Evolutionary conservation across 2,888 invertebrate species (phyloP).

Genomic region (Linnaemya tessellans): DNA sequence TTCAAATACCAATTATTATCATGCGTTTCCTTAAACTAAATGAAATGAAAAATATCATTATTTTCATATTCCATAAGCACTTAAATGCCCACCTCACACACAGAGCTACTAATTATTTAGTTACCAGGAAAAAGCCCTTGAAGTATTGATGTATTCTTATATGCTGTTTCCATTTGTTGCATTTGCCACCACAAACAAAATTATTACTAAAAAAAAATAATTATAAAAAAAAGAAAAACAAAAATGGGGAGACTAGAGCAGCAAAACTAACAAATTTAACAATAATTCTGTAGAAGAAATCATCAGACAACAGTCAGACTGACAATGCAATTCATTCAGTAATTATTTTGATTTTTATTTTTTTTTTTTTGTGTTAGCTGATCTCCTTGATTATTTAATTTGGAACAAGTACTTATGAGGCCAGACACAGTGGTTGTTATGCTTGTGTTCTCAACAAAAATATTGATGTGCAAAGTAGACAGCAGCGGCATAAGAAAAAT

Average conservation of each 20-base stretch:
- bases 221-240: background rate
- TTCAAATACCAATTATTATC: constrained; percentile 30
- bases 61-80: constrained; percentile 73
- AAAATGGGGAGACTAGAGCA: constrained; percentile 7
- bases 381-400: constrained; percentile 36
- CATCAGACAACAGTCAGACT: constrained; percentile 29
- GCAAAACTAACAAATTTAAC: constrained; percentile 21
- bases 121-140: constrained; percentile 82
- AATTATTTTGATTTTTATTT: background rate
- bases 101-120: constrained; percentile 80
- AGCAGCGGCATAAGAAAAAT: too few species aligned
- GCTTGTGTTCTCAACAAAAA: background rate
- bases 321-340: constrained; percentile 50
- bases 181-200: constrained; percentile 20
- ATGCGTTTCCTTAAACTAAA: constrained; percentile 15
- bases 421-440: constrained; percentile 33
- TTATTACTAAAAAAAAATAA: background rate
- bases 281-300: background rate
- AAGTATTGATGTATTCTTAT: constrained; percentile 74
- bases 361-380: constrained; percentile 11
- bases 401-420: background rate
- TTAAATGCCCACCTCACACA: constrained; percentile 81
- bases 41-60: background rate
- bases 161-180: constrained; percentile 41
- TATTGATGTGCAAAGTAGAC: too few species aligned